Conservation (phyloP, 2,888 invertebrate genomes). For the Teleiodes luculella region DNA sequence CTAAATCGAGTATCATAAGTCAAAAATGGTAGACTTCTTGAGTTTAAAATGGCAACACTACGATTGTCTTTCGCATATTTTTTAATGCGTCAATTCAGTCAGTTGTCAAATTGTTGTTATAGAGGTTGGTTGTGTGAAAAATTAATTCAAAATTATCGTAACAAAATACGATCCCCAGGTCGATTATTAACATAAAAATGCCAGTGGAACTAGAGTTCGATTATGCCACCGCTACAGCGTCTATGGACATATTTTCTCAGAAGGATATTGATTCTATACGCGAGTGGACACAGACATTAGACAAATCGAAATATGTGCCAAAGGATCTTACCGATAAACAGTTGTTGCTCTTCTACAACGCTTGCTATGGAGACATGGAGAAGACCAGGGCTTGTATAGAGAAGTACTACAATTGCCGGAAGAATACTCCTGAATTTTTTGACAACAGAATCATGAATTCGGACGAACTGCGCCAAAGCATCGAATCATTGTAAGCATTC, state of each 20-base stretch:
- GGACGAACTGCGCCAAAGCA: conserved; percentile 63
- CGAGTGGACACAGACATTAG: conserved; percentile 68
- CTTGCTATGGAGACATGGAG: conserved; percentile 80
- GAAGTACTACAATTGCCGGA: conserved; percentile 79
- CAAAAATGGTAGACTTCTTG: conserved; percentile 26
- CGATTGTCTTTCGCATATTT: not conserved
- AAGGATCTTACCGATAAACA: conserved; percentile 79
- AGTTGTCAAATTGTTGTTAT: conserved; percentile 58
- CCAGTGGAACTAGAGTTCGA: conserved; percentile 63
- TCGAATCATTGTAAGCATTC: conserved; percentile 77
- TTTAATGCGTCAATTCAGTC: conserved; percentile 34
- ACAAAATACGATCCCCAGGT: conserved; percentile 40
- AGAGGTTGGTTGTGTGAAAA: conserved; percentile 34
- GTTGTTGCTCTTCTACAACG: conserved; percentile 81
- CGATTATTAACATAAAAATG: conserved; percentile 44
- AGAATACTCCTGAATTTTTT: conserved; percentile 81
- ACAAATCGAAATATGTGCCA: conserved; percentile 70
- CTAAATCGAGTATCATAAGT: not conserved
- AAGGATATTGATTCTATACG: conserved; percentile 64
- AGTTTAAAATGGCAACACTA: conserved; percentile 23
- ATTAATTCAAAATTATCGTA: conserved; percentile 34
- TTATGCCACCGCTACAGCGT: conserved; percentile 58
- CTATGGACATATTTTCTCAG: conserved; percentile 72
- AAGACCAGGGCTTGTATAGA: conserved; percentile 81
- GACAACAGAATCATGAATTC: conserved; percentile 74